Percentiles rank a stretch among this genome's conserved stretches.
Evolutionary conservation across 35 echinoderm and acorn worm genomes (phyloP).

Genomic region (Diadema setosum): DNA sequence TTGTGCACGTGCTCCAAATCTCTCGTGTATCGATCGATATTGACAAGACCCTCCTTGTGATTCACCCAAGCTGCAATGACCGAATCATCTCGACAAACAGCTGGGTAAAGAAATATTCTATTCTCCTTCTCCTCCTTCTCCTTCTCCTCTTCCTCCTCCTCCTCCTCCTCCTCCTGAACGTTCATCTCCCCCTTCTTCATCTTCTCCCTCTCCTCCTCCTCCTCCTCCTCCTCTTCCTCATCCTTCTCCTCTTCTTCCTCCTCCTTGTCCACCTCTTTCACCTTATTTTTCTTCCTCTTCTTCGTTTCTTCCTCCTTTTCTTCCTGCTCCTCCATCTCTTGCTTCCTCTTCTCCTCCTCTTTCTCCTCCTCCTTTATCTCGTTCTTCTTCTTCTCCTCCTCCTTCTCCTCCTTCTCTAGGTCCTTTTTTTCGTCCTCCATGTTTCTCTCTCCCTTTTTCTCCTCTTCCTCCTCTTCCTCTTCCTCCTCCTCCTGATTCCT

Average conservation of each 20-base stretch:
- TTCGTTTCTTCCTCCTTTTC: not conserved
- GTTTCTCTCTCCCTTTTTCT: not conserved
- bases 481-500: not conserved
- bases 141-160: too few relatives aligned
- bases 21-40: too few relatives aligned
- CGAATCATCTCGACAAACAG: too few relatives aligned
- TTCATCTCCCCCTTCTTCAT: not conserved
- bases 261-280: not conserved
- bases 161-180: too few relatives aligned
- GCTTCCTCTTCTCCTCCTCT: not conserved
- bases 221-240: not conserved
- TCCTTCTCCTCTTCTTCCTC: not conserved
- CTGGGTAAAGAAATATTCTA: too few relatives aligned
- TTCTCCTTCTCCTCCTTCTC: too few relatives aligned
- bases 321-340: not conserved
- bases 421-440: not conserved
- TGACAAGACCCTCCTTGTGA: too few relatives aligned
- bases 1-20: too few relatives aligned
- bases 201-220: not conserved
- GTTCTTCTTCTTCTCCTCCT: not conserved
- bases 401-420: not conserved
- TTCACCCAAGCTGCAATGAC: too few relatives aligned
- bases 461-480: not conserved
- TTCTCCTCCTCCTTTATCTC: not conserved
- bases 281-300: not conserved